These are phyloP conservation scores for Leptarthrus brevirostris DNA, from an alignment of 2,888 invertebrate species.

Conservation along the genomic window DNA sequence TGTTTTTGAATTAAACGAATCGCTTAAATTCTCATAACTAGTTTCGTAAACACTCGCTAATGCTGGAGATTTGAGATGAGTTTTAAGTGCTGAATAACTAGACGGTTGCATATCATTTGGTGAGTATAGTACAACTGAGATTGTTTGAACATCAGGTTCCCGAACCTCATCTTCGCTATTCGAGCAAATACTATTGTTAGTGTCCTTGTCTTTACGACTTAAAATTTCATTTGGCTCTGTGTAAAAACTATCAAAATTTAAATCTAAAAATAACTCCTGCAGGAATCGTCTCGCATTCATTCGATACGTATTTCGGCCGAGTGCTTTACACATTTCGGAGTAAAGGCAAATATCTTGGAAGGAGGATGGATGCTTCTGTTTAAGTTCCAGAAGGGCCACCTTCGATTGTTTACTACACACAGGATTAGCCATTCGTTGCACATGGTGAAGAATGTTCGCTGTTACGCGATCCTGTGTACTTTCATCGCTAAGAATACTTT, in stretches of 20 bases:
- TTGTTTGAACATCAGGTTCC: constrained; percentile 20
- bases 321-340: constrained; percentile 86
- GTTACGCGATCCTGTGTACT: constrained; percentile 62
- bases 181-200: constrained; percentile 29
- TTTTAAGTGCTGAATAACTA: constrained; percentile 55
- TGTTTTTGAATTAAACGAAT: constrained; percentile 52
- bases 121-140: constrained; percentile 29
- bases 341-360: constrained; percentile 91
- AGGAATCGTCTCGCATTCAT: constrained; percentile 86
- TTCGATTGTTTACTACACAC: constrained; percentile 84
- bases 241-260: constrained; percentile 76
- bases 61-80: constrained; percentile 64
- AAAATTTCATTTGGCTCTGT: constrained; percentile 69
- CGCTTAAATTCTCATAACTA: constrained; percentile 67
- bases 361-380: constrained; percentile 77
- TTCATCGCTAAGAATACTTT: constrained; percentile 66
- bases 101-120: constrained; percentile 20
- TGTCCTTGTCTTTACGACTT: constrained; percentile 59
- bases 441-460: constrained; percentile 73
- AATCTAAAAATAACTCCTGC: constrained; percentile 92
- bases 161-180: constrained; percentile 40
- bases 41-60: constrained; percentile 68
- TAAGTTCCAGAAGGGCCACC: constrained; percentile 80
- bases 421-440: constrained; percentile 82
- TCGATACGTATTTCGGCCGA: constrained; percentile 84